These are phyloP conservation scores for Mesoligia furuncula DNA, from an alignment of 2,888 invertebrate genomes.

Conservation along the genomic window DNA sequence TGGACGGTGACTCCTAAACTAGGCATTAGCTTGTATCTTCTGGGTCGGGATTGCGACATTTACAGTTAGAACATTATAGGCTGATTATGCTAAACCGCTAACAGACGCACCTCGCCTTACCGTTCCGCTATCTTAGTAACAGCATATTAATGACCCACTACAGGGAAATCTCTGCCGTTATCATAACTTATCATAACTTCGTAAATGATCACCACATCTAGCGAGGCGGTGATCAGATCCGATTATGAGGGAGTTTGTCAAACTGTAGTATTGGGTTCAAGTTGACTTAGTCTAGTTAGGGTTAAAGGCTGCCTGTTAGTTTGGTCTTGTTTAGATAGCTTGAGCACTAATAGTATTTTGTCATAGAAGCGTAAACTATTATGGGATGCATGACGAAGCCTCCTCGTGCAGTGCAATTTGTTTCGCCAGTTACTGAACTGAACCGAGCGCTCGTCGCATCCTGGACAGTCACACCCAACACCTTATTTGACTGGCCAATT, in stretches of 20 bases:
- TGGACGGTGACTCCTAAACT: no score
- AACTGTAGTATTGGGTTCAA: background rate
- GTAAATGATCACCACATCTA: conserved; percentile 38
- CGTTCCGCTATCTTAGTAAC: conserved; percentile 50
- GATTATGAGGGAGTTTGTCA: background rate
- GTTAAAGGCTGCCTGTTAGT: background rate
- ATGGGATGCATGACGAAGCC: no score
- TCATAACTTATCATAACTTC: conserved; percentile 36
- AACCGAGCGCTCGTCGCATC: no score
- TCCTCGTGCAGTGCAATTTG: no score
- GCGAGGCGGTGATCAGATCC: conserved; percentile 6
- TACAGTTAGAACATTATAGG: no score
- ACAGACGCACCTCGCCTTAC: conserved; percentile 5
- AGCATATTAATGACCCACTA: conserved; percentile 61
- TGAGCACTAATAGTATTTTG: background rate
- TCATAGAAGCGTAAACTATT: no score
- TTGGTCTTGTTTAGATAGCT: background rate
- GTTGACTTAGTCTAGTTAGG: background rate
- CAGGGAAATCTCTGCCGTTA: conserved; percentile 55
- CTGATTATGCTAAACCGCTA: background rate
- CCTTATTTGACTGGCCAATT: no score
- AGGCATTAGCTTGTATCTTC: no score
- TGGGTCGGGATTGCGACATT: no score
- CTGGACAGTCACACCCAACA: no score
- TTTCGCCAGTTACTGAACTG: no score